phyloP scores from a whole-genome alignment of 2,113 vertebrate genomes.

The Furnarius figulus region DNA sequence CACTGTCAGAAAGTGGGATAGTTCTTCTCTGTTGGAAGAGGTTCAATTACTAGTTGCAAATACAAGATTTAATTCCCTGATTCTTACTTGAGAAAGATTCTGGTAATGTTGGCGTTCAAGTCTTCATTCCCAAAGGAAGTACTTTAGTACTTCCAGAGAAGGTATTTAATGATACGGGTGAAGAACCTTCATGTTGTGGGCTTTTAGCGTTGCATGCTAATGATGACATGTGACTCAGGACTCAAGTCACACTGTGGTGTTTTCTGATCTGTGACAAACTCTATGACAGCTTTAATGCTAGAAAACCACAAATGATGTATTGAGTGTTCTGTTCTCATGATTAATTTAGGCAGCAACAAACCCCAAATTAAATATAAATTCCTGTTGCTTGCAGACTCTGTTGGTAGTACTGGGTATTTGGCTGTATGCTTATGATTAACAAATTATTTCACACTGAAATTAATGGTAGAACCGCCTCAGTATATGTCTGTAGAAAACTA shows the following conservation, averaged over 20 bases:
- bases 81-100: not conserved
- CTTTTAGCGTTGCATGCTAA: not conserved
- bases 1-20: not conserved
- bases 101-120: not conserved
- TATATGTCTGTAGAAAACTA: not conserved
- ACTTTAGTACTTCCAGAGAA: not conserved
- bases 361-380: not conserved
- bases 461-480: not conserved
- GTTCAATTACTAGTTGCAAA: not conserved
- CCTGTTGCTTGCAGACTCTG: not conserved
- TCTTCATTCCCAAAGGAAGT: not conserved
- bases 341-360: not conserved
- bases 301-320: not conserved
- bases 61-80: not conserved
- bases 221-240: not conserved
- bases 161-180: not conserved
- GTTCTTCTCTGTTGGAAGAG: not conserved
- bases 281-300: not conserved
- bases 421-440: not conserved
- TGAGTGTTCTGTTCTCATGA: not conserved
- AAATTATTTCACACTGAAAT: constrained; percentile 6
- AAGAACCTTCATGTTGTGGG: not conserved
- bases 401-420: not conserved
- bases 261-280: not conserved
- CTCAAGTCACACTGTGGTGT: not conserved